phyloP scores from a whole-genome alignment of 2,113 vertebrate genomes.

The Clarias batrachus region DNA sequence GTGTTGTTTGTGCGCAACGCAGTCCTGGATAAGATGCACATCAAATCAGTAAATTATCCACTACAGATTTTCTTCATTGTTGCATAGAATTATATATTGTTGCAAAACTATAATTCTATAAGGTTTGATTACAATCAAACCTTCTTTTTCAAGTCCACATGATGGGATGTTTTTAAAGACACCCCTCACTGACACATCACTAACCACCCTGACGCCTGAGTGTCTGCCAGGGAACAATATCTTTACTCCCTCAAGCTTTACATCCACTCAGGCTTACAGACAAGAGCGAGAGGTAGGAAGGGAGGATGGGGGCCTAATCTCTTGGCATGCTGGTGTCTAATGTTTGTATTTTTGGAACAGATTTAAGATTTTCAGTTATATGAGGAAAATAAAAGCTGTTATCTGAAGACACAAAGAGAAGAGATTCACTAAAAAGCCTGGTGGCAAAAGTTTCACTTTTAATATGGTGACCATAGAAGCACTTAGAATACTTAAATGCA shows the following conservation, averaged over 20 bases:
- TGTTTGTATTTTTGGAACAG: slow-evolving; percentile 56
- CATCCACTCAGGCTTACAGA: slow-evolving; percentile 61
- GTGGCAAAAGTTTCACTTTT: not conserved
- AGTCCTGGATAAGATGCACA: not conserved
- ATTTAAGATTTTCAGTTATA: slow-evolving; percentile 54
- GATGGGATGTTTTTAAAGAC: slow-evolving; percentile 35
- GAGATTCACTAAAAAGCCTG: not conserved
- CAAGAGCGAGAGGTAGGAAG: slow-evolving; percentile 35
- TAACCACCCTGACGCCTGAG: slow-evolving; percentile 60
- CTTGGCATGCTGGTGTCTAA: slow-evolving; percentile 54
- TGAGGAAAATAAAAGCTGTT: slow-evolving; percentile 50
- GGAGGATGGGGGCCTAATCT: slow-evolving; percentile 57
- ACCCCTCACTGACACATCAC: slow-evolving; percentile 54
- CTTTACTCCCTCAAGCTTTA: slow-evolving; percentile 57
- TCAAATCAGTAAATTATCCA: not conserved
- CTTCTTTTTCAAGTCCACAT: not conserved
- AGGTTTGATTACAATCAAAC: not conserved
- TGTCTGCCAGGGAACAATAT: slow-evolving; percentile 64
- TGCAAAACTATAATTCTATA: too few relatives aligned
- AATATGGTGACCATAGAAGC: not conserved
- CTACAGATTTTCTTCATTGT: not conserved
- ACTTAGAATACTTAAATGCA: not conserved
- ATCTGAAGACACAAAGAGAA: slow-evolving; percentile 23
- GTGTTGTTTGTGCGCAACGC: not conserved
- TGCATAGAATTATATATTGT: not conserved